A percentile compares a stretch with the other conserved stretches of the same genome.
phyloP scores from a whole-genome alignment of 1,140 invertebrate genomes.

The Drosophila ananassae region DNA sequence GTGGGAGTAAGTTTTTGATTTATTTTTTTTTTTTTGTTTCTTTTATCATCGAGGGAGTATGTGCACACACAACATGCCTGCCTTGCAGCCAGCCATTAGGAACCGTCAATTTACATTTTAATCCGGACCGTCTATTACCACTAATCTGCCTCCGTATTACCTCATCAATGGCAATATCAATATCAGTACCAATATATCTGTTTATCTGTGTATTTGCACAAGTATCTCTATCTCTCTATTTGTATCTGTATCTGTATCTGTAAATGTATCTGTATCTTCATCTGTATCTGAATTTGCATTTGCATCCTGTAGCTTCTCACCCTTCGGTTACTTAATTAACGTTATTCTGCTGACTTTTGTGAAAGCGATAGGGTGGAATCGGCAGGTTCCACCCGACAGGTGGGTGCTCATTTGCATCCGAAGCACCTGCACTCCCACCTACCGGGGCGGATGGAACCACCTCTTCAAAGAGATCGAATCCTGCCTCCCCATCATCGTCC shows the following conservation, averaged over 20 bases:
- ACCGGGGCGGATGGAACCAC: not conserved
- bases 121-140: conserved; percentile 39
- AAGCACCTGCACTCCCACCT: conserved; percentile 9
- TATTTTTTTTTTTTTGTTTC: not conserved
- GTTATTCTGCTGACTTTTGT: conserved; percentile 57
- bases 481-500: conserved; percentile 19
- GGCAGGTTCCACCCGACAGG: conserved; percentile 49
- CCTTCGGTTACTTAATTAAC: conserved; percentile 57
- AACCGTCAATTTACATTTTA: conserved; percentile 77
- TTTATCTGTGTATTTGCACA: conserved; percentile 11
- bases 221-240: conserved; percentile 19
- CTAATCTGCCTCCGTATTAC: conserved; percentile 28
- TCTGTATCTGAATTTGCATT: conserved; percentile 4
- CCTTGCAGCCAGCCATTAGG: conserved; percentile 74
- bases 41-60: conserved; percentile 57
- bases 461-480: conserved; percentile 20
- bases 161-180: conserved; percentile 15
- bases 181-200: conserved; percentile 9
- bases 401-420: conserved; percentile 53
- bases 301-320: conserved; percentile 10
- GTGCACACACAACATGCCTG: conserved; percentile 76
- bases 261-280: conserved; percentile 7
- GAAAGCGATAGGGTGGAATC: conserved; percentile 58
- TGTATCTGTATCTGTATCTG: conserved; percentile 21
- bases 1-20: conserved; percentile 22